Evolutionary conservation across 2,888 invertebrate genomes (phyloP).

Genomic region (Omphaloscelis lunosa): DNA sequence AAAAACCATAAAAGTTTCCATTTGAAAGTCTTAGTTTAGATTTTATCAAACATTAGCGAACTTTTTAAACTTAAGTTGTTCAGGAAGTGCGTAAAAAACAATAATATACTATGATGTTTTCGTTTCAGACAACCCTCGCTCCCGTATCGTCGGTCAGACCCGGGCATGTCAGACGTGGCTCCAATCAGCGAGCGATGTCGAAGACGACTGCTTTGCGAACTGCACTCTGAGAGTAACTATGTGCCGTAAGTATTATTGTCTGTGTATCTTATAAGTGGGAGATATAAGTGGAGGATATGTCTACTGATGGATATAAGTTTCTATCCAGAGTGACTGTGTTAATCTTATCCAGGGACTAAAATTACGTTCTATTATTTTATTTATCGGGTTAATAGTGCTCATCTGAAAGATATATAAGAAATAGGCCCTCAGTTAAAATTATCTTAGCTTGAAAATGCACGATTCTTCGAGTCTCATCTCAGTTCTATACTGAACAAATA

Average conservation of each 20-base stretch:
- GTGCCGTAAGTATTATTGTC: conserved; percentile 49
- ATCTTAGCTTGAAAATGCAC: conserved; percentile 1
- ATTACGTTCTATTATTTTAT: neutral
- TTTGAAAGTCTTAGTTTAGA: neutral
- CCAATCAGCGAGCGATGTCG: conserved; percentile 84
- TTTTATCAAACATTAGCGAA: neutral
- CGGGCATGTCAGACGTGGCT: conserved; percentile 57
- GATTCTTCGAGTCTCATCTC: neutral
- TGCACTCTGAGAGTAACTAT: conserved; percentile 81
- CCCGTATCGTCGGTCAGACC: conserved; percentile 73
- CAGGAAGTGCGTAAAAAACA: neutral
- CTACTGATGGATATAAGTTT: no score
- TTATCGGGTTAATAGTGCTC: no score
- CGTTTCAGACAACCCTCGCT: conserved; percentile 71
- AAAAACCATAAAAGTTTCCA: neutral
- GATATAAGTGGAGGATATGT: no score
- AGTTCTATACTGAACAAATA: neutral
- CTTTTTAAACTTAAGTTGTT: neutral
- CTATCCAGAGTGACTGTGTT: neutral
- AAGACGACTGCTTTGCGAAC: conserved; percentile 83
- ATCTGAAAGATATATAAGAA: no score
- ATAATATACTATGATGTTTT: neutral
- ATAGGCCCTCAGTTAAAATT: neutral
- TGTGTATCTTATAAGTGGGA: neutral
- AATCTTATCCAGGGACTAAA: neutral